A percentile compares a stretch with the other conserved stretches of the same genome.
Conservation (phyloP, 2,888 invertebrate genomes). For the Phalera bucephala region DNA sequence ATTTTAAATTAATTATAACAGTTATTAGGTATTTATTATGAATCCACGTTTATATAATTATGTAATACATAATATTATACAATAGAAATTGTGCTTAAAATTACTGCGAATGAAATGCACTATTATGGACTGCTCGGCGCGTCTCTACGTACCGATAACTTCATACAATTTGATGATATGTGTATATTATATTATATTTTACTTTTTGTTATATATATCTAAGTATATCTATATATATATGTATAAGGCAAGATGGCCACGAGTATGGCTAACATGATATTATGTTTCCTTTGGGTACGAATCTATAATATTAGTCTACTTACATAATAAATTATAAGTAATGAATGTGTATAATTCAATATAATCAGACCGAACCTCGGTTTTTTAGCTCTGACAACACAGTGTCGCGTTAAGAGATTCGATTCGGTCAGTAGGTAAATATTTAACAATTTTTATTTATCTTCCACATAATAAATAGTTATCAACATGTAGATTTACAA, state of each 20-base stretch:
- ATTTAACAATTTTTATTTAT: conserved; percentile 74
- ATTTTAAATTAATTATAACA: conserved; percentile 76
- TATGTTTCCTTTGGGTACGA: conserved; percentile 60
- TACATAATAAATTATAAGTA: conserved; percentile 48
- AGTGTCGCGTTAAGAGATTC: conserved; percentile 47
- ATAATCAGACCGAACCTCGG: conserved; percentile 60
- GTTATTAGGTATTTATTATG: conserved; percentile 77
- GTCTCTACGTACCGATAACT: conserved; percentile 35
- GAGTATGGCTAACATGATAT: conserved; percentile 67
- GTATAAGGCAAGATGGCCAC: conserved; percentile 79
- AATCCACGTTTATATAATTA: conserved; percentile 58
- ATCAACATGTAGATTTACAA: conserved; percentile 83
- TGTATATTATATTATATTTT: conserved; percentile 46
- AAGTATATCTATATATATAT: conserved; percentile 31
- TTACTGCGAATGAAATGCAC: conserved; percentile 78
- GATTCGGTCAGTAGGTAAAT: conserved; percentile 68
- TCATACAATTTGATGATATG: conserved; percentile 55
- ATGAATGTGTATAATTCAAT: conserved; percentile 71
- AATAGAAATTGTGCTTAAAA: conserved; percentile 70
- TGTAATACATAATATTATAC: conserved; percentile 57
- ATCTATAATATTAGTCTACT: conserved; percentile 64
- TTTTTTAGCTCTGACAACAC: conserved; percentile 40
- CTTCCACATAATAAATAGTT: conserved; percentile 81
- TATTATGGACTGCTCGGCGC: conserved; percentile 68
- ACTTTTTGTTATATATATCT: conserved; percentile 46